Evolutionary conservation across 1,140 invertebrate species (phyloP).

Genomic region (Zaprionus taronus): DNA sequence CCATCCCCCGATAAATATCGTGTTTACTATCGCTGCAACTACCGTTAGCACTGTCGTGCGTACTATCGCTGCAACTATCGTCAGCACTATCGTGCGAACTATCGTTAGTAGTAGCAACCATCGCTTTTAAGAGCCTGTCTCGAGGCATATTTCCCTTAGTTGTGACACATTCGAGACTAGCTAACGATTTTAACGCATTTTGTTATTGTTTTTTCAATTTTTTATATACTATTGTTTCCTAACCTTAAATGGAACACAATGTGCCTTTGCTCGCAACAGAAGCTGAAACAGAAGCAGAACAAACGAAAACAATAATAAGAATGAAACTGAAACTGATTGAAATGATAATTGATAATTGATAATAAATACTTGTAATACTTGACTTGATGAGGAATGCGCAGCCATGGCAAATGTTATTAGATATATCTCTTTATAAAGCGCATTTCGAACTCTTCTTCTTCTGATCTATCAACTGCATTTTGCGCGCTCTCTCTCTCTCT

Average conservation of each 20-base stretch:
- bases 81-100: background rate
- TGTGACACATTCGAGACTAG: slow-evolving; percentile 1
- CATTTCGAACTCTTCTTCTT: background rate
- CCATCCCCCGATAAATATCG: background rate
- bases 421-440: background rate
- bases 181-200: slow-evolving; percentile 1
- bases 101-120: background rate
- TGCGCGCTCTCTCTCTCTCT: background rate
- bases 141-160: background rate
- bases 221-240: slow-evolving; percentile 1
- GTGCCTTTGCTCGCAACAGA: slow-evolving; percentile 37
- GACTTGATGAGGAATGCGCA: slow-evolving; percentile 9
- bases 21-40: background rate
- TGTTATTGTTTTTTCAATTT: slow-evolving; percentile 10
- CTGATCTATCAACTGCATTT: background rate
- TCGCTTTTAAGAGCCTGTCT: background rate
- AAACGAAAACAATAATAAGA: slow-evolving; percentile 19
- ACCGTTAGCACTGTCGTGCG: background rate
- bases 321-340: background rate
- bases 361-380: background rate
- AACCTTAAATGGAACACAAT: slow-evolving; percentile 10
- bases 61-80: background rate
- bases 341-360: slow-evolving; percentile 1
- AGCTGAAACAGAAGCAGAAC: background rate
- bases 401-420: slow-evolving; percentile 35